Conservation (phyloP, 1,140 invertebrate genomes). For the Tetranychus cinnabarinus region DNA sequence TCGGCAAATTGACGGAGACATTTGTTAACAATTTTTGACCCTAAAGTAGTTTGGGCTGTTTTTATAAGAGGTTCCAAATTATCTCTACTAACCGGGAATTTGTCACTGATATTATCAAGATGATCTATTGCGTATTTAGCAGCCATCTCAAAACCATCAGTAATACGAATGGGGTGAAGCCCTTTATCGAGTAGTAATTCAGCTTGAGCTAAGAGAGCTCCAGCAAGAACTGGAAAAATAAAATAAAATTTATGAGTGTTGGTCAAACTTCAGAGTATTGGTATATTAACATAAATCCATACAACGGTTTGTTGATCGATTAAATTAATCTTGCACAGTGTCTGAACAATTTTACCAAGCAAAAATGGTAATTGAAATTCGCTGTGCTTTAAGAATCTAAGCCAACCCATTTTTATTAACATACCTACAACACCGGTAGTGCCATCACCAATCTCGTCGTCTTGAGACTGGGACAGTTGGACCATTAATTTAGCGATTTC, state of each 20-base stretch:
- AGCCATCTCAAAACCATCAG: slow-evolving; percentile 94
- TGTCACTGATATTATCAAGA: slow-evolving; percentile 64
- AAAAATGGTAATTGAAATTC: background rate
- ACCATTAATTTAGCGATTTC: slow-evolving; percentile 89
- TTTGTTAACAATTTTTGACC: slow-evolving; percentile 77
- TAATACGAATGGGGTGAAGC: slow-evolving; percentile 94
- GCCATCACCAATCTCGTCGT: slow-evolving; percentile 98
- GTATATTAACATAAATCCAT: background rate
- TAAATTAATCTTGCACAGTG: slow-evolving; percentile 2
- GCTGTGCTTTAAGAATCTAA: background rate
- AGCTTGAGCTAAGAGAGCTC: slow-evolving; percentile 85
- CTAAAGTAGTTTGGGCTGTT: slow-evolving; percentile 91
- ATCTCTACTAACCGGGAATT: slow-evolving; percentile 55
- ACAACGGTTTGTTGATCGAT: slow-evolving; percentile 1
- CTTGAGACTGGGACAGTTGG: slow-evolving; percentile 90
- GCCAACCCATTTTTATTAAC: slow-evolving; percentile 8
- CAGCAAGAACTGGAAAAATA: slow-evolving; percentile 38
- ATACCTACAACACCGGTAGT: slow-evolving; percentile 90
- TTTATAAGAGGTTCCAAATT: slow-evolving; percentile 71
- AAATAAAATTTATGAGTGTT: background rate
- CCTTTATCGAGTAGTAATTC: slow-evolving; percentile 77
- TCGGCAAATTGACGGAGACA: slow-evolving; percentile 86
- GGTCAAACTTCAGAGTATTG: background rate
- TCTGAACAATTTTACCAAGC: slow-evolving; percentile 1
- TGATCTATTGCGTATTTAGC: slow-evolving; percentile 67